Evolutionary conservation across 2,113 vertebrate species (phyloP), one percentile per base, ranked within the genome.

Genomic region (Agelaius phoeniceus): DNA sequence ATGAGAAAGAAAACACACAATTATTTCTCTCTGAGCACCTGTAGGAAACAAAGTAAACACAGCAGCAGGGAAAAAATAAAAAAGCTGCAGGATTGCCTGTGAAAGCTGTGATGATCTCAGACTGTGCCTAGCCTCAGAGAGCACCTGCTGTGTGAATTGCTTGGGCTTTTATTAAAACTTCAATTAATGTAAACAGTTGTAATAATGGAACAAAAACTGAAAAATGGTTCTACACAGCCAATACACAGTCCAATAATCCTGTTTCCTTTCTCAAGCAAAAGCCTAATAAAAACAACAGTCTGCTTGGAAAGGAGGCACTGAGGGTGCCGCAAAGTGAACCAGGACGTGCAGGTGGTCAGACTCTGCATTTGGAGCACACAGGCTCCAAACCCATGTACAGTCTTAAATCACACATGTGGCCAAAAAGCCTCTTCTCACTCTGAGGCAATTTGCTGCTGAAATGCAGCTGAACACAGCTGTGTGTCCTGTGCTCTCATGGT

Each of bases 101-200:
- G 73, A 82, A 95, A 90, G 71, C 55, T 0, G 0, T n/a, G 62
- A 83, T 94, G 79, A 82, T 48, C 59, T 83, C 92, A 63, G 51
- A 48, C 63, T 83, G 18, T 65, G 72, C 66, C 28, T 58, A 92
- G 59, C n/a, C 75, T 83, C 27, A 58, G 75, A 88, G 75, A 80
- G 74, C 72, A 92, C 78, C 85, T 93, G 75, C 83, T 92, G 79
- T 54, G 79, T 43, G 46, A 92, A 85, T 65, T 95, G 82, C 74
- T 68, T 57, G 37, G 58, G 71, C 55, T 96, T 92, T 94, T 94
- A 92, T 94, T 93, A 92, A 92, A 93, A 90, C 89, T 65, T 72
- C 78, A 95, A 37, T 95, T 93, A 91, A 85, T 21, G 48, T 52
- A 80, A 92, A 87, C 63, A 43, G 67, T 43, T 46, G 39, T 43